Conservation (phyloP, 2,888 invertebrate genomes). For the Acrocera orbiculus region DNA sequence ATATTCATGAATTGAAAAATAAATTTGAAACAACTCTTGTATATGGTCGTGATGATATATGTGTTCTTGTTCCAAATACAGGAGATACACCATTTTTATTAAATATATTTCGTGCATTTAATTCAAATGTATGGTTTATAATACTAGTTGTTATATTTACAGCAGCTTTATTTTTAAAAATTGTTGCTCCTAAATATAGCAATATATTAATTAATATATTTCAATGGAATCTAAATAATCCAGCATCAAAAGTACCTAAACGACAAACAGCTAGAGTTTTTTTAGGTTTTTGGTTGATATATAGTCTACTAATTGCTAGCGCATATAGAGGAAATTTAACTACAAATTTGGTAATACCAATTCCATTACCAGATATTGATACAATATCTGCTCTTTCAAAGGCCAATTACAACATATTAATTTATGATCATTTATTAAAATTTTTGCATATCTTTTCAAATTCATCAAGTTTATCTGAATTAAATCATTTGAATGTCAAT, state of each 20-base stretch:
- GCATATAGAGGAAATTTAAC: conserved; percentile 28
- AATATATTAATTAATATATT: conserved; percentile 16
- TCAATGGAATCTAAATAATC: conserved; percentile 18
- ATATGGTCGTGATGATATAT: conserved; percentile 36
- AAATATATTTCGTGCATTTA: conserved; percentile 27
- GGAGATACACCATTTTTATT: conserved; percentile 34
- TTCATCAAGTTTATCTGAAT: too few species aligned
- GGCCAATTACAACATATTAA: conserved; percentile 22
- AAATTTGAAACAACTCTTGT: conserved; percentile 37
- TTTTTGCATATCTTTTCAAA: too few species aligned
- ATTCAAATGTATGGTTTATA: conserved; percentile 19
- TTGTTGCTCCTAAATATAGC: conserved; percentile 9
- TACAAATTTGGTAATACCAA: conserved; percentile 23
- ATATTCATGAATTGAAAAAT: conserved; percentile 32
- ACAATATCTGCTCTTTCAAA: conserved; percentile 18
- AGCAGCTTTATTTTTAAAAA: conserved; percentile 15
- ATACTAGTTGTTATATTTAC: conserved; percentile 17
- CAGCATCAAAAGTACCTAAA: conserved; percentile 13
- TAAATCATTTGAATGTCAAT: too few species aligned
- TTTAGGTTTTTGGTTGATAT: conserved; percentile 23
- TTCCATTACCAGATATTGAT: conserved; percentile 22
- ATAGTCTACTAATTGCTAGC: conserved; percentile 24
- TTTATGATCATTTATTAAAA: too few species aligned
- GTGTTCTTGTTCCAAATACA: conserved; percentile 37
- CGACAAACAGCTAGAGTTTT: conserved; percentile 18